phyloP scores from a whole-genome alignment of 2,797 vertebrate species.

The Myripristis jacobus region DNA sequence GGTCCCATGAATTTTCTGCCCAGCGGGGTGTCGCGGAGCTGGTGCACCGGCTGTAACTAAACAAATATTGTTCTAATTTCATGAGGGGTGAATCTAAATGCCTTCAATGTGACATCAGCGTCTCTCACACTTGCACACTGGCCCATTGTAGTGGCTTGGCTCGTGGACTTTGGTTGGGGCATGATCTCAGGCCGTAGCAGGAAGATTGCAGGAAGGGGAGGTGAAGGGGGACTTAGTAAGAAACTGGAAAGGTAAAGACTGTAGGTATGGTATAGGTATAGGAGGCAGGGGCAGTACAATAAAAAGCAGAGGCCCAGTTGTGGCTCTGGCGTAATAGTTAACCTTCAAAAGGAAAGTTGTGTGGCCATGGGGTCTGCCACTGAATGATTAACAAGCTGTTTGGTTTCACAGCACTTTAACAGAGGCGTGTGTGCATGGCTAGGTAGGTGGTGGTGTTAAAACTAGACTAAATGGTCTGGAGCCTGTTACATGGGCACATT shows the following conservation, averaged over 20 bases:
- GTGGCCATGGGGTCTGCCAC: constrained; percentile 55
- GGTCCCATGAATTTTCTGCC: constrained; percentile 59
- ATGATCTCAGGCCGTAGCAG: constrained; percentile 34
- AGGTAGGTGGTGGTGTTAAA: constrained; percentile 72
- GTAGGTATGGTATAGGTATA: not conserved
- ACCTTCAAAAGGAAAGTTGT: constrained; percentile 61
- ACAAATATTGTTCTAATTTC: constrained; percentile 86
- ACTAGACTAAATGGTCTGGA: constrained; percentile 79
- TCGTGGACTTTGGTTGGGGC: constrained; percentile 54
- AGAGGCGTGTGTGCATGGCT: constrained; percentile 63
- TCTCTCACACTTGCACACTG: constrained; percentile 78
- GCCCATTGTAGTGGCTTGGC: constrained; percentile 78
- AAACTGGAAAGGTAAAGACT: constrained; percentile 31
- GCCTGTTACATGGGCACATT: constrained; percentile 84
- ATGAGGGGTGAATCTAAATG: constrained; percentile 80
- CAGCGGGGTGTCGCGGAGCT: constrained; percentile 59
- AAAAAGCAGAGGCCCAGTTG: constrained; percentile 30
- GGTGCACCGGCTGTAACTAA: constrained; percentile 74
- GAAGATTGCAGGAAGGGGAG: constrained; percentile 20
- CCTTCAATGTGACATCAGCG: constrained; percentile 83
- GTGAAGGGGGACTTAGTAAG: constrained; percentile 1
- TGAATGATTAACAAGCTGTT: constrained; percentile 81
- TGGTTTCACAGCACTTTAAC: constrained; percentile 67
- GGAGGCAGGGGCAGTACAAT: constrained; percentile 12
- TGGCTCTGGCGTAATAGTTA: constrained; percentile 30